Conservation (phyloP, 2,797 vertebrate genomes). For the Amblyopsis hoosieri region DNA sequence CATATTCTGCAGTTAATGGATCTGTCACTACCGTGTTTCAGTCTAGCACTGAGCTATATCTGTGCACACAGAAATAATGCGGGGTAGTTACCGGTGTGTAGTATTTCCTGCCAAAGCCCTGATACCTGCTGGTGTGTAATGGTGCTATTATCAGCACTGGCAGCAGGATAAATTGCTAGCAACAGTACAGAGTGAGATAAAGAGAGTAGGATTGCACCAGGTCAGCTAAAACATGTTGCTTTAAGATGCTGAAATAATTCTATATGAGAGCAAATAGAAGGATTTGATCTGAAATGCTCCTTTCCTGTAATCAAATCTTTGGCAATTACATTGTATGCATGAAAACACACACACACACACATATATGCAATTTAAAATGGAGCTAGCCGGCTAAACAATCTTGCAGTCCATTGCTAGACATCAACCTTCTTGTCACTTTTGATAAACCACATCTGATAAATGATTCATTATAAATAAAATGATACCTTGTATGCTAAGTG, state of each 20-base stretch:
- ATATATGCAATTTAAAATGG: too few relatives aligned
- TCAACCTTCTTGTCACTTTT: too few relatives aligned
- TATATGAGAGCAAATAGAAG: slow-evolving; percentile 13
- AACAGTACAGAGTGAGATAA: slow-evolving; percentile 69
- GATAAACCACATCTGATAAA: too few relatives aligned
- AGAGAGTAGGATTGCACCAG: slow-evolving; percentile 50
- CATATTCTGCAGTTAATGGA: slow-evolving; percentile 1
- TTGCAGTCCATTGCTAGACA: too few relatives aligned
- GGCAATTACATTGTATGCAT: too few relatives aligned
- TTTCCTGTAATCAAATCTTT: too few relatives aligned
- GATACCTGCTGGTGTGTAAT: slow-evolving; percentile 72
- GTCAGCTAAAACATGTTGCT: slow-evolving; percentile 59
- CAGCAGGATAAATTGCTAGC: slow-evolving; percentile 77
- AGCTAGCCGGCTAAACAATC: too few relatives aligned
- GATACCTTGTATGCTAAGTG: too few relatives aligned
- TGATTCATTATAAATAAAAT: too few relatives aligned
- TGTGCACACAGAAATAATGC: slow-evolving; percentile 40
- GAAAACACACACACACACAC: too few relatives aligned
- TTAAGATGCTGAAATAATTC: slow-evolving; percentile 19
- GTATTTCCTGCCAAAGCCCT: slow-evolving; percentile 56
- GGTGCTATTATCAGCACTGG: slow-evolving; percentile 67
- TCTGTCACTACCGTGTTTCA: slow-evolving; percentile 11
- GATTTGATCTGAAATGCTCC: too few relatives aligned
- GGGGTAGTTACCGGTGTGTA: slow-evolving; percentile 50
- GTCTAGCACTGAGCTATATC: slow-evolving; percentile 15